Evolutionary conservation across 2,888 invertebrate genomes (phyloP), one percentile per base, ranked within the genome.

Genomic region (Thelaira solivaga): DNA sequence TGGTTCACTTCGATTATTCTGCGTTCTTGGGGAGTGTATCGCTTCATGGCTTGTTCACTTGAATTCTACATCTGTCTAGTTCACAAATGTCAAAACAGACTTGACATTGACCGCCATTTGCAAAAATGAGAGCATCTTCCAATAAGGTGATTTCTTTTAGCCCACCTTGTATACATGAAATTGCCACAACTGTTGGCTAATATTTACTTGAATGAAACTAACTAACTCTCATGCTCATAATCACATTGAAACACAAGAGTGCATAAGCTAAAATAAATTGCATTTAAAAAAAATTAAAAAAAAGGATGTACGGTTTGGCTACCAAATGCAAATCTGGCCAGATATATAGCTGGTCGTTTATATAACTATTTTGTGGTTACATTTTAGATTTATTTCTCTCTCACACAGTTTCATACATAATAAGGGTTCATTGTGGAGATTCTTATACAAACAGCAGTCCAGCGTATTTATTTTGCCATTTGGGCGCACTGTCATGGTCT

Each of bases 381-480:
- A 45, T 84, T 85, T 85, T 83, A 86, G 86, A 85, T 86, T 86
- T 85, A 85, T 85, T 84, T 84, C 84, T 55, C 49, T 68, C 49
- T 73, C 76, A 76, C 61, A 65, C 45, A 57, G 34, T 26, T 51
- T 59, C 24, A 8, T 45, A 67, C 65, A 65, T 76, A 76, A 76
- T 71, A 76, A 71, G 71, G 65, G 53, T 45, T 69, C 64, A 55
- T 13, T 34, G n/a, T n/a, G n/a, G 45, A 51, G 29, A 39, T 55
- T 45, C 39, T 26, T 16, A 16, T 26, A 26, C 11, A 29, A 2
- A 7, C 22, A 20, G 6, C 10, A 39, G 8, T 36, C 22, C 11
- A 22, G 24, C 20, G 29, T n/a, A 18, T 18, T 36, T 36, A 47
- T 47, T 47, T 36, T 68, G 6, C 43, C 20, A 24, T 11, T 4